A percentile compares a stretch with the other conserved stretches of the same genome.
These are phyloP conservation scores for Heliconius erato DNA, from an alignment of 2,888 invertebrate species.

Conservation along the genomic window DNA sequence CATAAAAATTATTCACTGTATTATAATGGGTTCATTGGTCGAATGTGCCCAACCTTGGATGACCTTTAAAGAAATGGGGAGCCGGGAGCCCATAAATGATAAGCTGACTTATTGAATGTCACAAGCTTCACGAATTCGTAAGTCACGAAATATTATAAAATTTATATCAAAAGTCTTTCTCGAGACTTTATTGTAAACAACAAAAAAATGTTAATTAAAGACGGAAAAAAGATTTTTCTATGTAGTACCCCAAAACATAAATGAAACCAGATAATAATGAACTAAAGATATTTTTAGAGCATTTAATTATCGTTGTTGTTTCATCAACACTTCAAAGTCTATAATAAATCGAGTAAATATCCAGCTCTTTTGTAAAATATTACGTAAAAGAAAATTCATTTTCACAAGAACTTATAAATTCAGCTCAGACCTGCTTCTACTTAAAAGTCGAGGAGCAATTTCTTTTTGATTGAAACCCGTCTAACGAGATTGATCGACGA, in stretches of 20 bases:
- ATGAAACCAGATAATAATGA: neutral
- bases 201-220: neutral
- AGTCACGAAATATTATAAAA: neutral
- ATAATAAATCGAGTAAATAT: neutral
- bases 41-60: slow-evolving; percentile 7
- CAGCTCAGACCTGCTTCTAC: slow-evolving; percentile 16
- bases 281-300: neutral
- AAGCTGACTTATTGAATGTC: slow-evolving; percentile 14
- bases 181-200: neutral
- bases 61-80: neutral
- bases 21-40: neutral
- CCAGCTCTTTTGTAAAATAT: neutral
- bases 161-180: neutral
- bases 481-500: slow-evolving; percentile 37
- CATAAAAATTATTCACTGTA: neutral
- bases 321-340: neutral
- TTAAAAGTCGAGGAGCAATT: slow-evolving; percentile 24
- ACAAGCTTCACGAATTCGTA: neutral
- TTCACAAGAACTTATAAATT: slow-evolving; percentile 30
- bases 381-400: slow-evolving; percentile 19
- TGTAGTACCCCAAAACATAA: neutral
- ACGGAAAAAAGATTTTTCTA: neutral
- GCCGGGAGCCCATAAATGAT: neutral
- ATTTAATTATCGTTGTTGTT: neutral
- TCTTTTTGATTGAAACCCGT: slow-evolving; percentile 35